These are phyloP conservation scores for Habroteleia sp. DNA, from an alignment of 2,888 invertebrate genomes.

Conservation along the genomic window DNA sequence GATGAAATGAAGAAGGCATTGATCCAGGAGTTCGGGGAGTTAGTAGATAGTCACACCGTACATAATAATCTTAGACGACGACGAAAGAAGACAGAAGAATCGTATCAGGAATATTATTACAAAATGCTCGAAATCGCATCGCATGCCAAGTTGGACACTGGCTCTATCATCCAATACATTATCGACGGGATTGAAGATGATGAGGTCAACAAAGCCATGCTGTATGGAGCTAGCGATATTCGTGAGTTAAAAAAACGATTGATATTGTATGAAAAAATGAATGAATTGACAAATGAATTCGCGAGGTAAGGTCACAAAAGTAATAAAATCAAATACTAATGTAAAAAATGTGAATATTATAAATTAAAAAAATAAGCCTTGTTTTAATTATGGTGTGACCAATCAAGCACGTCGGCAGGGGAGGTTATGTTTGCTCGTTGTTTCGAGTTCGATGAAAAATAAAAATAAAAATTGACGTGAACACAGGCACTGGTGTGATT, in stretches of 20 bases:
- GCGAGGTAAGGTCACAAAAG: constrained; percentile 2
- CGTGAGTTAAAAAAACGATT: constrained; percentile 9
- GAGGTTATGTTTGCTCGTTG: no score
- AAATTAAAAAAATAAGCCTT: not conserved
- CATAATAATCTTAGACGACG: constrained; percentile 8
- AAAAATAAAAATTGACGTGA: no score
- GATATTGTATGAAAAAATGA: not conserved
- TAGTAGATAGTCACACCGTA: constrained; percentile 12
- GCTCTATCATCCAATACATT: constrained; percentile 3
- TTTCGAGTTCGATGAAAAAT: no score
- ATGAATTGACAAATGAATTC: no score
- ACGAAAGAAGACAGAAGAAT: constrained; percentile 8
- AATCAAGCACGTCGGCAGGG: no score
- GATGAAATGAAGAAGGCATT: constrained; percentile 1
- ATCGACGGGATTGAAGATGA: not conserved
- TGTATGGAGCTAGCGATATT: constrained; percentile 2
- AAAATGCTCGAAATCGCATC: not conserved
- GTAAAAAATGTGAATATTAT: not conserved
- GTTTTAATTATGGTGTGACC: constrained; percentile 12
- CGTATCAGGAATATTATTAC: not conserved
- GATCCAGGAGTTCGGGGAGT: constrained; percentile 3
- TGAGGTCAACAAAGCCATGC: not conserved
- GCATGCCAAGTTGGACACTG: not conserved
- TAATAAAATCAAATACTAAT: not conserved
- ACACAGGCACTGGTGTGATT: no score